These are phyloP conservation scores for Paralvinella palmiformis DNA, from an alignment of 1,140 invertebrate genomes.

Conservation along the genomic window DNA sequence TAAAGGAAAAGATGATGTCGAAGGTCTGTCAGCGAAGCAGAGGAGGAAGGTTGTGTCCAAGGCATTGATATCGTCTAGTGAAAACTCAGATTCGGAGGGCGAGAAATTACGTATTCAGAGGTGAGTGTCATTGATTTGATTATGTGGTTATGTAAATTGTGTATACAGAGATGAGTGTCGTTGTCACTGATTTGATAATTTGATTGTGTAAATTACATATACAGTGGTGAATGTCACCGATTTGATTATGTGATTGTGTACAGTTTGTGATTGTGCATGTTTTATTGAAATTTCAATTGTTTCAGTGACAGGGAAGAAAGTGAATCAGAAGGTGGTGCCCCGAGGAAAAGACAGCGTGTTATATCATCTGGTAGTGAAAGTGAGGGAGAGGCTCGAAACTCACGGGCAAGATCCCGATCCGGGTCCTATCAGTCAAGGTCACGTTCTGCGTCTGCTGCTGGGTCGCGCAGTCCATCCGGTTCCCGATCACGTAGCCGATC, in stretches of 20 bases:
- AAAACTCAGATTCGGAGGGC: constrained; percentile 65
- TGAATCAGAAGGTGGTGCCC: constrained; percentile 29
- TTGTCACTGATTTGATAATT: neutral
- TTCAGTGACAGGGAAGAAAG: neutral
- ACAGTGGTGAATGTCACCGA: neutral
- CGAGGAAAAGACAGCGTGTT: constrained; percentile 49
- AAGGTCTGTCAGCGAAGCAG: constrained; percentile 73
- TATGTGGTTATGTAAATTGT: neutral
- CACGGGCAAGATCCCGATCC: constrained; percentile 30
- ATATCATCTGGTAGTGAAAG: constrained; percentile 44
- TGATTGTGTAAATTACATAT: neutral
- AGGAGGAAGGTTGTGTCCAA: constrained; percentile 85
- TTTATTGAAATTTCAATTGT: neutral
- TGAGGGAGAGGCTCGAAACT: constrained; percentile 26
- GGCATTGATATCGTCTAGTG: constrained; percentile 89
- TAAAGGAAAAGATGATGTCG: constrained; percentile 40
- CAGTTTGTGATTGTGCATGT: neutral
- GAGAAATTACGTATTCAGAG: constrained; percentile 28
- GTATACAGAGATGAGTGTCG: neutral
- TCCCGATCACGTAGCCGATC: constrained; percentile 26
- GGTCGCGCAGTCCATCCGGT: neutral
- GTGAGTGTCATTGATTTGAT: neutral
- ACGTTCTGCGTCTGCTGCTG: constrained; percentile 24
- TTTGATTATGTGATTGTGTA: neutral
- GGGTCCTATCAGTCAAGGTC: constrained; percentile 27